These are phyloP conservation scores for Sminthurides aquaticus DNA, from an alignment of 2,888 invertebrate genomes.

Conservation along the genomic window DNA sequence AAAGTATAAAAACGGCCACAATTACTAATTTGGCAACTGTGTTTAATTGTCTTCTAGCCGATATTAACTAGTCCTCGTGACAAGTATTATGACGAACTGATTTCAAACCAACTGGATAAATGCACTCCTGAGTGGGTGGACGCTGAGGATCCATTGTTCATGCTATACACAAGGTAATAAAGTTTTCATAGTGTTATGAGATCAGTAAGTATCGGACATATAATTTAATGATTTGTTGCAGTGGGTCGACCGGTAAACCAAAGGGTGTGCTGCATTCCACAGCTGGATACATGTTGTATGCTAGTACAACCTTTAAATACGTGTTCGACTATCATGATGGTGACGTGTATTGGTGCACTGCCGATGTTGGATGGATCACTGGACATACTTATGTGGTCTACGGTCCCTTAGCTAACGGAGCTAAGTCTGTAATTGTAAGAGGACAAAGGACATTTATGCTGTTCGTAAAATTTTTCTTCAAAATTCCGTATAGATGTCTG, in stretches of 20 bases:
- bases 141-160: slow-evolving; percentile 93
- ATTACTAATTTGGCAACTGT: too few relatives aligned
- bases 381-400: slow-evolving; percentile 86
- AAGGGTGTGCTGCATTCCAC: slow-evolving; percentile 95
- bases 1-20: too few relatives aligned
- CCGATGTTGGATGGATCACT: slow-evolving; percentile 79
- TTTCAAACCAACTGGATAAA: slow-evolving; percentile 68
- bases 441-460: too few relatives aligned
- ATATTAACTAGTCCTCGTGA: too few relatives aligned
- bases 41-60: too few relatives aligned
- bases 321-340: slow-evolving; percentile 78
- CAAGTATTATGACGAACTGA: slow-evolving; percentile 86
- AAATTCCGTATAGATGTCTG: too few relatives aligned
- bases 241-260: slow-evolving; percentile 94
- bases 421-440: slow-evolving; percentile 86
- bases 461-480: not conserved
- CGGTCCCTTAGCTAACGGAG: slow-evolving; percentile 86
- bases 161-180: slow-evolving; percentile 82
- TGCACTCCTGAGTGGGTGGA: slow-evolving; percentile 93
- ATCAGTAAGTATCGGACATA: too few relatives aligned
- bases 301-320: slow-evolving; percentile 81
- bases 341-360: slow-evolving; percentile 77
- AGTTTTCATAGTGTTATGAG: not conserved
- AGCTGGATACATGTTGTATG: slow-evolving; percentile 88
- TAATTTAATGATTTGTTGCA: slow-evolving; percentile 43